phyloP scores from a whole-genome alignment of 2,888 invertebrate species.

The Acanthosepion pharaonis region DNA sequence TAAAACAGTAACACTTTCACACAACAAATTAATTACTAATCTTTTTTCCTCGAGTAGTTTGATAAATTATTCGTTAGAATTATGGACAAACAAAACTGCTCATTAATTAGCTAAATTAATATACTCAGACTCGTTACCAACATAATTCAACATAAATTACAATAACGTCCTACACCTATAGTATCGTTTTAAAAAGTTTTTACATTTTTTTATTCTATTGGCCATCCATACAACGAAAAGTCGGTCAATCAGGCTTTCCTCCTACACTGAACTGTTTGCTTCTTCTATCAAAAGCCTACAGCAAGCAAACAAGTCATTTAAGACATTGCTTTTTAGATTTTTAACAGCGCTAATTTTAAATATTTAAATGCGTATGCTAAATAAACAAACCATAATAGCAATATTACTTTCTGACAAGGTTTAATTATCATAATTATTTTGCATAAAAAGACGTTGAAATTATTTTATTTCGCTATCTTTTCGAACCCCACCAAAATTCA shows the following conservation, averaged over 20 bases:
- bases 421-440: too few species aligned
- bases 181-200: background rate
- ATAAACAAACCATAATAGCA: too few species aligned
- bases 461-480: too few species aligned
- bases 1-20: background rate
- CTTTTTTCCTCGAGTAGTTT: background rate
- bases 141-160: background rate
- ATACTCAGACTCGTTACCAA: background rate
- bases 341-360: too few species aligned
- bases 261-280: conserved; percentile 1
- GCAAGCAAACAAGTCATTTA: too few species aligned
- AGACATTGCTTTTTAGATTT: too few species aligned
- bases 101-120: background rate
- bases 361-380: too few species aligned
- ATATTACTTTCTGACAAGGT: too few species aligned
- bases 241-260: background rate
- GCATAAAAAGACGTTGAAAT: too few species aligned
- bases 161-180: background rate
- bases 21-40: background rate
- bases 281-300: background rate
- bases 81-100: background rate
- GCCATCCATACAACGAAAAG: background rate
- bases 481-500: too few species aligned
- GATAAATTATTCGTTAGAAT: background rate
- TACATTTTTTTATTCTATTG: background rate